Evolutionary conservation across 2,113 vertebrate species (phyloP).

Genomic region (Axis porcinus): DNA sequence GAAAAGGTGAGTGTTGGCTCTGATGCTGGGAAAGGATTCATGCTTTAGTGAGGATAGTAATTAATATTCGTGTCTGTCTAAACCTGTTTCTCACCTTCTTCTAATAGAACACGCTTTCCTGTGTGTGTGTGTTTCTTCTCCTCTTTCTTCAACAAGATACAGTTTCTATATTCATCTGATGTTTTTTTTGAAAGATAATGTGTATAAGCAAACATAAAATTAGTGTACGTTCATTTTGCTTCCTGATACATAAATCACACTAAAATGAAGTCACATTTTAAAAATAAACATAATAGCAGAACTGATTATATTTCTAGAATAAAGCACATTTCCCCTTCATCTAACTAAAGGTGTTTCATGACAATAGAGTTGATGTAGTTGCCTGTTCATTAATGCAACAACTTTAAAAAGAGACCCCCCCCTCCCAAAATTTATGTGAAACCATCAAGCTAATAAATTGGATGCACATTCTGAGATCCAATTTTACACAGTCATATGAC

Average conservation of each 20-base stretch:
- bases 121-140: neutral
- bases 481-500: neutral
- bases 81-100: neutral
- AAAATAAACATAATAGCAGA: neutral
- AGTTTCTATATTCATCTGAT: neutral
- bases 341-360: neutral
- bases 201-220: neutral
- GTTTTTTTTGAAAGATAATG: neutral
- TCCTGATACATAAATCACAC: neutral
- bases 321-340: neutral
- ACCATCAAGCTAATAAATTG: neutral
- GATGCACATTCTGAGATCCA: neutral
- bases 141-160: neutral
- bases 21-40: neutral
- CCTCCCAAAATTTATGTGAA: neutral
- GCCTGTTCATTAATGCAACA: neutral
- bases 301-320: neutral
- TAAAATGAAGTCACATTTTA: neutral
- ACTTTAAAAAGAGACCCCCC: neutral
- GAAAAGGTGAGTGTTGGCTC: neutral
- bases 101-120: neutral
- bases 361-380: neutral
- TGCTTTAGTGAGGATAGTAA: neutral
- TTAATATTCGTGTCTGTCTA: neutral
- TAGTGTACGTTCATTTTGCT: neutral